Evolutionary conservation across 1,140 invertebrate species (phyloP).

Genomic region (Nebria ingens): DNA sequence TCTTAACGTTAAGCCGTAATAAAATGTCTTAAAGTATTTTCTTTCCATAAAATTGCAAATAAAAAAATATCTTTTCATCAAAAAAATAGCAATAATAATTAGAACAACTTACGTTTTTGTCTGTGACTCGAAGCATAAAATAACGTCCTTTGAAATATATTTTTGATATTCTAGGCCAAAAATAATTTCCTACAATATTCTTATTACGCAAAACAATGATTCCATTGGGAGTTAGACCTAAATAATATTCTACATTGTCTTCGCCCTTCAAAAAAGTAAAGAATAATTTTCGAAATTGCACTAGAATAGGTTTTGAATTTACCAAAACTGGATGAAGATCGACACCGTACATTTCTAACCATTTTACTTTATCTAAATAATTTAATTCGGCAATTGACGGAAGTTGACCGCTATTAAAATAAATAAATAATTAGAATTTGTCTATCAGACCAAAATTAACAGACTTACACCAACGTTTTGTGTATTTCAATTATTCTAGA

Average conservation of each 20-base stretch:
- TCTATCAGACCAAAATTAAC: background rate
- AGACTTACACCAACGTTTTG: constrained; percentile 67
- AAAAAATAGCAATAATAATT: too few species aligned
- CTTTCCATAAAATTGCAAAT: too few species aligned
- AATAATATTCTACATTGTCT: constrained; percentile 92
- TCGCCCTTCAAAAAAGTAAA: constrained; percentile 61
- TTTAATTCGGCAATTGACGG: constrained; percentile 88
- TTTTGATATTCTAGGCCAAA: constrained; percentile 96
- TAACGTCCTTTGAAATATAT: constrained; percentile 93
- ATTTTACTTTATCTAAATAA: constrained; percentile 90
- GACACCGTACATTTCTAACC: constrained; percentile 96
- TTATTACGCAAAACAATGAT: constrained; percentile 92
- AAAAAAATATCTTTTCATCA: too few species aligned
- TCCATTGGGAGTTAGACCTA: constrained; percentile 94
- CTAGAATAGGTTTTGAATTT: constrained; percentile 27
- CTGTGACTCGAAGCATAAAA: constrained; percentile 90
- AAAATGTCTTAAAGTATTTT: too few species aligned
- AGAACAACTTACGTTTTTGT: constrained; percentile 85
- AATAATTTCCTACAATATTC: constrained; percentile 97
- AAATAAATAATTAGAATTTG: constrained; percentile 11
- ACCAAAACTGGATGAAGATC: constrained; percentile 90
- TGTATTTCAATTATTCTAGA: constrained; percentile 80
- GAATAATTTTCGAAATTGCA: background rate
- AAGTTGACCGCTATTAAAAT: constrained; percentile 48
- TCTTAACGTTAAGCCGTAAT: too few species aligned